Base-by-base conservation (phyloP, 2,888 invertebrate species). In the Gastrophysa polygoni region DNA sequence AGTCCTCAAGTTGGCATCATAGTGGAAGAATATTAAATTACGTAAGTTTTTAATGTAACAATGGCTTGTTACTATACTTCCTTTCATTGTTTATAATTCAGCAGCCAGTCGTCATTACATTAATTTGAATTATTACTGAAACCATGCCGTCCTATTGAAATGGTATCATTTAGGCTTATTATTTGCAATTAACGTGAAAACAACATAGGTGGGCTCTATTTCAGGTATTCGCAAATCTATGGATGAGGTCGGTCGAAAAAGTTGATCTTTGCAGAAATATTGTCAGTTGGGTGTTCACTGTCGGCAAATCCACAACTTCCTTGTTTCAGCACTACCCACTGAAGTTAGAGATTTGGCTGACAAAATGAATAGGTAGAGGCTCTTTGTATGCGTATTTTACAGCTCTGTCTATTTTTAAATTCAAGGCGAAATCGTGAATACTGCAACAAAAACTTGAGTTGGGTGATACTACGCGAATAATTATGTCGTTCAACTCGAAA, bases 331-430 rank as follows among this genome's bases (percentile, higher is more conserved):
- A 62, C 57, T 24, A n/a, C n/a, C n/a, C n/a, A n/a, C n/a, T n/a
- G n/a, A n/a, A n/a, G n/a, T n/a, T n/a, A n/a, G n/a, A n/a, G n/a
- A n/a, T n/a, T 61, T 61, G 50, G 61, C 61, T 61, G 62, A 58
- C 58, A 38, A 57, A 57, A 59, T 58, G 52, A 50, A 64, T 62
- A n/a, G n/a, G n/a, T n/a, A 62, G 56, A 64, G 66, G 61, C 54
- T 68, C 68, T 71, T 72, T 72, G 72, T 72, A 66, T 65, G 67
- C 67, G 68, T 68, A 63, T 65, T 66, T 68, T 63, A 54, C n/a
- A 64, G 62, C 55, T 63, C 59, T 50, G 63, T 64, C 65, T 69
- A 69, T 70, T 72, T 72, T 70, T 72, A 67, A 69, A 62, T 64
- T 67, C 72, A 72, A 72, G 72, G 72, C 69, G 50, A 68, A 63